Conservation (phyloP, 2,797 vertebrate species). For the Scolopax bukidnonensis region DNA sequence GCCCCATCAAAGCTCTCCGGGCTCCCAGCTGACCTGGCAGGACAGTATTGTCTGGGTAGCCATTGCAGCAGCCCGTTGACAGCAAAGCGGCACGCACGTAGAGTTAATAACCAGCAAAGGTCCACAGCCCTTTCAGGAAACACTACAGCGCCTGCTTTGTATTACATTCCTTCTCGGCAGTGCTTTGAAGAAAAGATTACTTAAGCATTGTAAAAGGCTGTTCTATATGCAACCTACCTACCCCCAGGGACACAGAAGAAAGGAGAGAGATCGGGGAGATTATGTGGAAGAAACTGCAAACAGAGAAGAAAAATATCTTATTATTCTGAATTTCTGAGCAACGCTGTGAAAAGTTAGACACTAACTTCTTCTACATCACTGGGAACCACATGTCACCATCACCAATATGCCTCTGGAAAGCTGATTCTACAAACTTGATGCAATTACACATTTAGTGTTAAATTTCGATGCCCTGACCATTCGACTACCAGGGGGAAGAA, state of each 20-base stretch:
- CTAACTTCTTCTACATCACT: not conserved
- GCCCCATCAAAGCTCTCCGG: not conserved
- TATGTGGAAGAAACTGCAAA: not conserved
- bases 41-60: not conserved
- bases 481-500: fast-evolving
- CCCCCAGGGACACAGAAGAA: not conserved
- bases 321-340: not conserved
- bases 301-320: not conserved
- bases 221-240: not conserved
- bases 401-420: not conserved
- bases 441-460: not conserved
- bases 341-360: not conserved
- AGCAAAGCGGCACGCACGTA: fast-evolving
- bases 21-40: not conserved
- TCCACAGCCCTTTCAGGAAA: not conserved
- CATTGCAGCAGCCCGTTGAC: not conserved
- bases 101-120: not conserved
- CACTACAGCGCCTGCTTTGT: not conserved
- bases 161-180: constrained; percentile 9
- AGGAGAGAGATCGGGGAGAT: not conserved
- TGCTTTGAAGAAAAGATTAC: not conserved
- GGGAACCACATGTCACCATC: not conserved
- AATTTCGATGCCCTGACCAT: not conserved
- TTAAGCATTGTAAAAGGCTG: not conserved
- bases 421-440: not conserved